phyloP scores from a whole-genome alignment of 2,113 vertebrate species.

The Callionymus lyra region DNA sequence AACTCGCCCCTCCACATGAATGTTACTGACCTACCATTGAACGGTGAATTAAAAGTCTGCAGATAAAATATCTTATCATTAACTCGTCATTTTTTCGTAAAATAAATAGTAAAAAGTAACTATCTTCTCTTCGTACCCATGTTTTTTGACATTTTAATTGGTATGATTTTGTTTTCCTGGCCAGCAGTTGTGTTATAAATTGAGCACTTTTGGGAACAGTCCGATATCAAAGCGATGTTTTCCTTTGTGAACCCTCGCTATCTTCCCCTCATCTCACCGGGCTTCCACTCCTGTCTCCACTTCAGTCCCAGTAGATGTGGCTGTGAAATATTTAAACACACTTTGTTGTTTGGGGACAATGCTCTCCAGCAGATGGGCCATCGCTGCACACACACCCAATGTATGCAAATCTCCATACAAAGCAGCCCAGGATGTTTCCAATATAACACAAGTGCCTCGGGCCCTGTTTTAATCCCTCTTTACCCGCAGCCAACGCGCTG shows the following conservation, averaged over 20 bases:
- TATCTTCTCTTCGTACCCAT: too few species aligned
- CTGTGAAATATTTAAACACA: constrained; percentile 80
- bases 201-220: constrained; percentile 70
- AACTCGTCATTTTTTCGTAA: too few species aligned
- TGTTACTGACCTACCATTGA: too few species aligned
- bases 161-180: constrained; percentile 51
- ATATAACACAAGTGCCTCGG: constrained; percentile 86
- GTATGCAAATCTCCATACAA: constrained; percentile 88
- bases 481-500: constrained; percentile 79
- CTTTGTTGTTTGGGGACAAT: constrained; percentile 86
- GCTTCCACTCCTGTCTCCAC: constrained; percentile 31
- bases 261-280: constrained; percentile 12
- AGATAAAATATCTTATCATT: too few species aligned
- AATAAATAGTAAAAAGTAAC: too few species aligned
- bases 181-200: constrained; percentile 63
- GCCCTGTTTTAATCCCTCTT: constrained; percentile 90
- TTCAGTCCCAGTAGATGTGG: constrained; percentile 64
- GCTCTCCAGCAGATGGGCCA: constrained; percentile 87
- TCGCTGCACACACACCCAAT: constrained; percentile 72
- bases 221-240: constrained; percentile 68
- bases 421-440: constrained; percentile 91
- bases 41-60: too few species aligned
- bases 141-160: too few species aligned
- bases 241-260: constrained; percentile 4
- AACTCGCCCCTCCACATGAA: too few species aligned